Base-by-base conservation (phyloP, 2,888 invertebrate genomes). In the Tiliacea aurago region DNA sequence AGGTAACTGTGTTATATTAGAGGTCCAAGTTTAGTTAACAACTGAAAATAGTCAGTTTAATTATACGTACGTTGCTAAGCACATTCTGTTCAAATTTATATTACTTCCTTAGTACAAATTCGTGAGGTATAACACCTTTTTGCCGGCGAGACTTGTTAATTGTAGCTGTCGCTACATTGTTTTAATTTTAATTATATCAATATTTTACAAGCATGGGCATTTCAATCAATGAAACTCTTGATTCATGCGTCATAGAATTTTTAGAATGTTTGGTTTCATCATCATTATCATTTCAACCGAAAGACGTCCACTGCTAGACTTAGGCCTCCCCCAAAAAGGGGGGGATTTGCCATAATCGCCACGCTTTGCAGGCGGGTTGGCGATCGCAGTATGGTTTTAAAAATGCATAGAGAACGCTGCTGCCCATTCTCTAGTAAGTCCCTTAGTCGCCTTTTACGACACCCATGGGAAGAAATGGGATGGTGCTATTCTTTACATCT, bases 61-160 rank as follows among this genome's bases (percentile, higher is more conserved):
- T 85, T 69, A 68, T 47, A 76, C 28, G 53, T 69, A 66, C n/a
- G 56, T 69, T 68, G 51, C 61, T 71, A 68, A 76, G 64, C 77
- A 73, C 51, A 77, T 77, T 84, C 59, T 66, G 69, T 79, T 67
- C 58, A 47, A 20, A 28, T 28, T 65, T 63, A 64, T 73, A 83
- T 79, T 55, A 85, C 85, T 89, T 89, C 89, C 89, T 86, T 83
- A 84, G 74, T 81, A 76, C 66, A 76, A 81, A 80, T 78, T 83
- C 85, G 86, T 89, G 88, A 85, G 80, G 43, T 73, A 72, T 70
- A 70, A 71, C 73, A 68, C 64, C 66, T 74, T 59, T 66, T 72
- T 62, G 43, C 70, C 33, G 67, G 65, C 64, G 61, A 58, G 76
- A 77, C 63, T 51, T 61, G 23, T 61, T 77, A 77, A 73, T 77